Evolutionary conservation across 2,888 invertebrate genomes (phyloP).

Genomic region (Phlogophora meticulosa): DNA sequence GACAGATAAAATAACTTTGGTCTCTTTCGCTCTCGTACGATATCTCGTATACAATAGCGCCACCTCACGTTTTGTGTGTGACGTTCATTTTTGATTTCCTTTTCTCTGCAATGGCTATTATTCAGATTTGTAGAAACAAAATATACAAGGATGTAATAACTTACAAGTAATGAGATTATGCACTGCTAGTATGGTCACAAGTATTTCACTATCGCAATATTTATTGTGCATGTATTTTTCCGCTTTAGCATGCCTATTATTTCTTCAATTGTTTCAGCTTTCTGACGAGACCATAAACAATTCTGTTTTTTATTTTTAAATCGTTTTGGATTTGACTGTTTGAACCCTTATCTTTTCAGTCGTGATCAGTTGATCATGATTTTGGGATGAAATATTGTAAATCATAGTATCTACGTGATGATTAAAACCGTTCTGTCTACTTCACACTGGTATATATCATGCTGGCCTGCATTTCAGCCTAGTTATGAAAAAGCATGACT

Average conservation of each 20-base stretch:
- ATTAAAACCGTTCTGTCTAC: no score
- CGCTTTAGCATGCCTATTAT: slow-evolving; percentile 70
- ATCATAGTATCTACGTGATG: no score
- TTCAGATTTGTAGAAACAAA: slow-evolving; percentile 50
- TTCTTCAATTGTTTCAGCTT: slow-evolving; percentile 76
- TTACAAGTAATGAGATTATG: slow-evolving; percentile 68
- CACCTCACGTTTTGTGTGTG: slow-evolving; percentile 63
- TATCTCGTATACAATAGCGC: slow-evolving; percentile 67
- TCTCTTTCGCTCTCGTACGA: slow-evolving; percentile 69
- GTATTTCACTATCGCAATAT: slow-evolving; percentile 65
- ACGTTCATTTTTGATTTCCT: slow-evolving; percentile 67
- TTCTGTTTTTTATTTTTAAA: slow-evolving; percentile 35
- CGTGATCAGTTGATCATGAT: slow-evolving; percentile 16
- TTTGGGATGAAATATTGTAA: not conserved
- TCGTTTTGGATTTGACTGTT: slow-evolving; percentile 34
- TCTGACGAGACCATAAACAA: slow-evolving; percentile 68
- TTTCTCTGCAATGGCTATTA: slow-evolving; percentile 66
- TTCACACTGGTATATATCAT: no score
- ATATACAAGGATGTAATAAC: slow-evolving; percentile 52
- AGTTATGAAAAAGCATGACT: no score
- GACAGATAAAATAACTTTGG: slow-evolving; percentile 65
- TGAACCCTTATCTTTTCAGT: slow-evolving; percentile 43
- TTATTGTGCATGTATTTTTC: slow-evolving; percentile 64
- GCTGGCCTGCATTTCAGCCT: no score
- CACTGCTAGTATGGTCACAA: slow-evolving; percentile 64